Evolutionary conservation across 2,888 invertebrate genomes (phyloP).

Genomic region (Endotricha flammealis): DNA sequence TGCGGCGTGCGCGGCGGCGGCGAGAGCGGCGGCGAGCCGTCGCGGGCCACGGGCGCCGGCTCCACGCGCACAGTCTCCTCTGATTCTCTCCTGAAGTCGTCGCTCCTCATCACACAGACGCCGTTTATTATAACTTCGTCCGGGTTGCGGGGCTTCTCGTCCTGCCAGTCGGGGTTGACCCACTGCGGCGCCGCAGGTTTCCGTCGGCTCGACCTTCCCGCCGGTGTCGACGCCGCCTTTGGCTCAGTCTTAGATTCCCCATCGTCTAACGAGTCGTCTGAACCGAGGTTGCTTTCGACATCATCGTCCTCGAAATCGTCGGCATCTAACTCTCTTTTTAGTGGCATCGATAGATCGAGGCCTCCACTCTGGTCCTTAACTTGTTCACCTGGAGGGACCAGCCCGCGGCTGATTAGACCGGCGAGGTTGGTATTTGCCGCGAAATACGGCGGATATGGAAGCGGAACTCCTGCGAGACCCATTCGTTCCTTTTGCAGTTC

Average conservation of each 20-base stretch:
- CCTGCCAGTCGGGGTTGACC: constrained; percentile 97
- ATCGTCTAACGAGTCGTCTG: constrained; percentile 80
- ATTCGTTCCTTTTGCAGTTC: constrained; percentile 92
- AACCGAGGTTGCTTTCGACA: constrained; percentile 85
- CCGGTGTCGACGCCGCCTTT: constrained; percentile 71
- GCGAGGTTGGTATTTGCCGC: constrained; percentile 87
- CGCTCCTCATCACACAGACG: constrained; percentile 93
- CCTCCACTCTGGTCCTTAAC: constrained; percentile 90
- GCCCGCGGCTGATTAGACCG: constrained; percentile 84
- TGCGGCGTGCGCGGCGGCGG: constrained; percentile 34
- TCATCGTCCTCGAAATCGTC: constrained; percentile 90
- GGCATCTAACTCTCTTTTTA: constrained; percentile 87
- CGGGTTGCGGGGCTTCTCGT: constrained; percentile 76
- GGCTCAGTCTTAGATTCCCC: constrained; percentile 78
- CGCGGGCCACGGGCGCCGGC: constrained; percentile 83
- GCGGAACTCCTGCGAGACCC: constrained; percentile 86
- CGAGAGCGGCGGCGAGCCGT: constrained; percentile 52
- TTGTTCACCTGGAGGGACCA: constrained; percentile 77
- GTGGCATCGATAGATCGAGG: constrained; percentile 90
- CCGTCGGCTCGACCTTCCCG: constrained; percentile 81
- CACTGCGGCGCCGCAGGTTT: constrained; percentile 98
- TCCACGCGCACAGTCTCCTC: constrained; percentile 87
- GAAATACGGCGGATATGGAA: constrained; percentile 87
- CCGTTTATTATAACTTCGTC: constrained; percentile 95
- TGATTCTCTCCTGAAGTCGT: constrained; percentile 81